Base-by-base conservation (phyloP, 1,140 invertebrate genomes). In the Eupeodes corollae region DNA sequence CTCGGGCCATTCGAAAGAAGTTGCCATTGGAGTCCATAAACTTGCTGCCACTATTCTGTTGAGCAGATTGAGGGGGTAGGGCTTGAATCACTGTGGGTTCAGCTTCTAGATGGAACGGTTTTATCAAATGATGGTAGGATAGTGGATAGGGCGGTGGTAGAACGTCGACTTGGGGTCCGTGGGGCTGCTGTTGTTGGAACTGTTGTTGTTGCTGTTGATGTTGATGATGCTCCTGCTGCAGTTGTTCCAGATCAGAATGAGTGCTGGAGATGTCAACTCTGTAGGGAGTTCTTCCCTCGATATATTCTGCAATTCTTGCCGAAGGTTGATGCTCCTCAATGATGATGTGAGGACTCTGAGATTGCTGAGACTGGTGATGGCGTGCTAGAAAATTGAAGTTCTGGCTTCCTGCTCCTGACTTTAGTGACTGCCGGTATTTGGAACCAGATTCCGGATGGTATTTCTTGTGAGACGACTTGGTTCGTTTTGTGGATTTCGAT, bases 201-300 rank as follows among this genome's bases (percentile, higher is more conserved):
- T 26, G 21, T 8, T 26, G 21, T 26, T 26, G 21, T 26, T 26
- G 21, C 21, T 26, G 21, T 26, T 26, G 21, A 8, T 26, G 21
- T 26, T n/a, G n/a, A n/a, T n/a, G n/a, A 13, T 63, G 58, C 37
- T 53, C 48, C 5, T 48, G 52, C 44, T 66, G 58, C 37, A 65
- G 43, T 8, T 60, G 57, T 15, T 56, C 44, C 12, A 46, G 49
- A 33, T 60, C 54, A 30, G 63, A 57, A 18, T 49, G 53, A 42
- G 51, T 49, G 0, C 55, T 49, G 9, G 61, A 59, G 31, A 64
- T 63, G 43, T 77, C 74, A 42, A 78, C 75, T 21, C 64, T 68
- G 46, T 77, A 77, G 5, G 76, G 74, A 9, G 72, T 72, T 30
- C 65, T 72, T 6, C 74, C 74, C 54, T 77, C 73, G 18, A 75